These are phyloP conservation scores for Mus musculus DNA, from an alignment of 2,113 vertebrate genomes.

Conservation along the genomic window GRCm39 chr8:50105501-50106000, in stretches of 20 bases:
- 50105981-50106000: not conserved
- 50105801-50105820: conserved; percentile 2
- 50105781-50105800: conserved; percentile 1
- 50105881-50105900: not conserved
- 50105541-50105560: not conserved
- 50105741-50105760: conserved; percentile 35
- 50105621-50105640: conserved; percentile 15
- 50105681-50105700: not conserved
- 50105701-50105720: conserved; percentile 25
- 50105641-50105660: not conserved
- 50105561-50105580: conserved; percentile 38
- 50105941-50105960: not conserved
- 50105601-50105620: not conserved
- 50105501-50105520: not conserved
- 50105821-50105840: not conserved
- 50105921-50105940: not conserved
- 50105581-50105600: conserved; percentile 21
- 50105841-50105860: not conserved
- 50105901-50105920: not conserved
- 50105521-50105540: not conserved
- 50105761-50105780: not conserved
- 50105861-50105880: not conserved
- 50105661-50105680: conserved; percentile 29
- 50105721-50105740: conserved; percentile 25
- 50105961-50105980: not conserved